Percentiles rank a stretch among this genome's conserved stretches.
phyloP scores from a whole-genome alignment of 2,113 vertebrate species.

The Myotis yumanensis region DNA sequence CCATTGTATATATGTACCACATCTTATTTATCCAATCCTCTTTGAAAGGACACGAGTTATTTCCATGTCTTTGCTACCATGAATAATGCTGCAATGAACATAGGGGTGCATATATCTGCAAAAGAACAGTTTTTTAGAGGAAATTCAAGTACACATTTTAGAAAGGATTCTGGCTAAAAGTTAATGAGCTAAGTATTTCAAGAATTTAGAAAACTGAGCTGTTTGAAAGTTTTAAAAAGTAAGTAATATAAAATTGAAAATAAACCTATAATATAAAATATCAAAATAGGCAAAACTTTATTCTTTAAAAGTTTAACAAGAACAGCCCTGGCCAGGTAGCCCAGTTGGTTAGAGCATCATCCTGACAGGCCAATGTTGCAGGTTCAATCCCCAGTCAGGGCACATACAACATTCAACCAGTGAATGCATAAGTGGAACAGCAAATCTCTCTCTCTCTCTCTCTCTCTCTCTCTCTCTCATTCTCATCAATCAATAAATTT shows the following conservation, averaged over 20 bases:
- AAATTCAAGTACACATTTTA: neutral
- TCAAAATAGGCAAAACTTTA: neutral
- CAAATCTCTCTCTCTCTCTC: too few relatives aligned
- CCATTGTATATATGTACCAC: neutral
- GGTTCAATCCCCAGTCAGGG: too few relatives aligned
- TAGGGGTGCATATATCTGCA: neutral
- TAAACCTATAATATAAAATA: neutral
- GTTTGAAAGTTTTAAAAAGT: neutral
- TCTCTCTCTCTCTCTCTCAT: too few relatives aligned
- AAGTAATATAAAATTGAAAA: neutral
- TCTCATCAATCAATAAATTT: too few relatives aligned
- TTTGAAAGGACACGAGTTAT: neutral
- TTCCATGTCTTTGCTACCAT: neutral
- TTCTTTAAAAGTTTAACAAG: neutral
- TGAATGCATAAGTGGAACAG: too few relatives aligned
- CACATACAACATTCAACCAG: too few relatives aligned
- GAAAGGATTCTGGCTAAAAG: neutral
- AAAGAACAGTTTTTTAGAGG: neutral
- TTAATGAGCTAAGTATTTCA: neutral
- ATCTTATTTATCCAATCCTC: neutral
- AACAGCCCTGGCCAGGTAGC: neutral
- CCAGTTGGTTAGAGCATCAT: too few relatives aligned
- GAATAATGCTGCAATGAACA: neutral
- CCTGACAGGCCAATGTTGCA: too few relatives aligned
- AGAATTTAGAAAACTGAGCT: neutral